A percentile compares a stretch with the other conserved stretches of the same genome.
These are phyloP conservation scores for Cantharis rustica DNA, from an alignment of 2,888 invertebrate genomes.

Conservation along the genomic window DNA sequence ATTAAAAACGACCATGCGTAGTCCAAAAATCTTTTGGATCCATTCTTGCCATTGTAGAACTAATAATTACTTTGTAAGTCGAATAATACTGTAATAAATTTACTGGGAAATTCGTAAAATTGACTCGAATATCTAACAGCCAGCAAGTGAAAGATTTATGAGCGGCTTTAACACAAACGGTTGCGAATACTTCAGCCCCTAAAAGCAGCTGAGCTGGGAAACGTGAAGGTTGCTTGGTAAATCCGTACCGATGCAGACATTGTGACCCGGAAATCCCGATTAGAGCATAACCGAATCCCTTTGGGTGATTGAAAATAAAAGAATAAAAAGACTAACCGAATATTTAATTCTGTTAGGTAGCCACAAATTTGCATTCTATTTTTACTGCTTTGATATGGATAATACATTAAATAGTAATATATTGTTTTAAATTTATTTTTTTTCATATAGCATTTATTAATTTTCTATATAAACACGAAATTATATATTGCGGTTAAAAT, in stretches of 20 bases:
- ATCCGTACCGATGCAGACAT: slow-evolving; percentile 19
- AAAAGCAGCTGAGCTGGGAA: slow-evolving; percentile 19
- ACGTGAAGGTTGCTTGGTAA: slow-evolving; percentile 9
- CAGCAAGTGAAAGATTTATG: slow-evolving; percentile 19
- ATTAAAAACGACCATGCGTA: neutral
- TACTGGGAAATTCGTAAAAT: slow-evolving; percentile 29
- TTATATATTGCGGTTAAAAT: too few species aligned
- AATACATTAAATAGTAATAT: too few species aligned
- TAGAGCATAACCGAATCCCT: slow-evolving; percentile 18
- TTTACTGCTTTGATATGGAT: neutral
- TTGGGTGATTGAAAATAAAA: slow-evolving; percentile 3
- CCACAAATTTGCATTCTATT: neutral
- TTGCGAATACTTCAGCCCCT: slow-evolving; percentile 16
- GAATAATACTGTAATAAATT: slow-evolving; percentile 31
- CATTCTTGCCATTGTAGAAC: slow-evolving; percentile 9
- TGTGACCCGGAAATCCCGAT: slow-evolving; percentile 25
- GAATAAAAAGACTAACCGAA: neutral
- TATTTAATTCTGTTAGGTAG: neutral
- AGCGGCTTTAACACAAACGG: slow-evolving; percentile 20
- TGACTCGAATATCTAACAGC: slow-evolving; percentile 14
- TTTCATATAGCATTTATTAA: too few species aligned
- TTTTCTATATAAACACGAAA: too few species aligned
- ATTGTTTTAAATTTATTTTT: too few species aligned
- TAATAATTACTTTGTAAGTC: slow-evolving; percentile 17
- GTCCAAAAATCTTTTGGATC: neutral